Conservation (phyloP, 2,888 invertebrate species). For the Meghimatium bilineatum region DNA sequence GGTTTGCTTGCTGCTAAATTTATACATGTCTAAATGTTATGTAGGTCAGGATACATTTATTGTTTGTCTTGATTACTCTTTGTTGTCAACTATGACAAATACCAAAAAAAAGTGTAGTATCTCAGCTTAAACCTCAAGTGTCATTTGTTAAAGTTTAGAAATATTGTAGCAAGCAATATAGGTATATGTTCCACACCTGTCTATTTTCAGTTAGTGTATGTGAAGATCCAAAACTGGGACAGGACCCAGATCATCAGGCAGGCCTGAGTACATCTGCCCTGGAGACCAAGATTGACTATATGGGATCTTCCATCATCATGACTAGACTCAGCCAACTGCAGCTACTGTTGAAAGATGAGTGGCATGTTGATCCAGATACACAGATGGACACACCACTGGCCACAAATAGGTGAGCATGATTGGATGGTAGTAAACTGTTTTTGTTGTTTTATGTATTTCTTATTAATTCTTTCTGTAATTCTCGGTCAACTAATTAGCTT, state of each 20-base stretch:
- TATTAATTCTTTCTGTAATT: not conserved
- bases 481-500: not conserved
- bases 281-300: conserved; percentile 95
- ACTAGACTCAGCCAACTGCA: conserved; percentile 89
- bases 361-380: conserved; percentile 83
- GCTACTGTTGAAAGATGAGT: conserved; percentile 90
- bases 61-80: too few species aligned
- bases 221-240: conserved; percentile 92
- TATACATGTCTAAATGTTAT: too few species aligned
- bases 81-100: too few species aligned
- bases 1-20: too few species aligned
- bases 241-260: conserved; percentile 91
- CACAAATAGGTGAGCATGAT: conserved; percentile 80
- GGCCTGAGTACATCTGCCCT: conserved; percentile 86
- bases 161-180: not conserved
- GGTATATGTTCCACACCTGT: not conserved
- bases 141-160: not conserved
- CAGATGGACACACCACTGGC: conserved; percentile 80
- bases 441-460: not conserved
- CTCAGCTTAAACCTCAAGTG: too few species aligned
- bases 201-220: conserved; percentile 85
- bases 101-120: too few species aligned
- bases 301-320: conserved; percentile 97
- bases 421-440: not conserved
- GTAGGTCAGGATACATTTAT: too few species aligned